Conservation (phyloP, 2,888 invertebrate genomes). For the Pollenia labialis region DNA sequence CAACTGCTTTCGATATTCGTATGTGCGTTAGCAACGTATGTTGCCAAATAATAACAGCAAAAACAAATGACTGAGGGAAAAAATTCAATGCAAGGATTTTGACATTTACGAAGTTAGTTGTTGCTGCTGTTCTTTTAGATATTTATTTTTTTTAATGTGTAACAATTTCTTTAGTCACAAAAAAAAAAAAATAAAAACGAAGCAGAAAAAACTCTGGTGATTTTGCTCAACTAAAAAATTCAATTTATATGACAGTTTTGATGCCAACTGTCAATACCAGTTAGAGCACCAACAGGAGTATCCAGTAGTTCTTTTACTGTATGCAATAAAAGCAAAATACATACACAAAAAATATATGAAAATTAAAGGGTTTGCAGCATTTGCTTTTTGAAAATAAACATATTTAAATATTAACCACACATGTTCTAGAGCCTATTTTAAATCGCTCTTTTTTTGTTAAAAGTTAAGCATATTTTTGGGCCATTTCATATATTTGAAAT, state of each 20-base stretch:
- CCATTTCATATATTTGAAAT: not conserved
- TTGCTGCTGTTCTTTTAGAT: conserved; percentile 16
- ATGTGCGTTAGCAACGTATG: conserved; percentile 57
- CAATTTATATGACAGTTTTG: conserved; percentile 72
- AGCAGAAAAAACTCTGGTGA: conserved; percentile 18
- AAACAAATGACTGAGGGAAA: conserved; percentile 20
- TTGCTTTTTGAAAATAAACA: not conserved
- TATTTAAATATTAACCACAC: not conserved
- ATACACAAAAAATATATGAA: not conserved
- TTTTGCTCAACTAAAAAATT: conserved; percentile 63
- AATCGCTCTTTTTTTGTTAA: not conserved
- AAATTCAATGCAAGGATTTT: conserved; percentile 63
- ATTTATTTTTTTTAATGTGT: conserved; percentile 33
- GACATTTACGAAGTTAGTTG: conserved; percentile 60
- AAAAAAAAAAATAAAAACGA: not conserved
- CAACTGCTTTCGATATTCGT: conserved; percentile 30
- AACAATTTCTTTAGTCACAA: conserved; percentile 49
- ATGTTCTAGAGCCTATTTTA: not conserved
- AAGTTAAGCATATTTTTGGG: not conserved
- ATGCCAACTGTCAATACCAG: conserved; percentile 73
- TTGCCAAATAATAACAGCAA: conserved; percentile 55
- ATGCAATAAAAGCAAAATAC: not conserved
- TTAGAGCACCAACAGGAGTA: conserved; percentile 48
- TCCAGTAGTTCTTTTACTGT: not conserved
- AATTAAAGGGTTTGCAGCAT: not conserved